A percentile compares a stretch with the other conserved stretches of the same genome.
phyloP scores from a whole-genome alignment of 2,113 vertebrate species.

The Micromys minutus region DNA sequence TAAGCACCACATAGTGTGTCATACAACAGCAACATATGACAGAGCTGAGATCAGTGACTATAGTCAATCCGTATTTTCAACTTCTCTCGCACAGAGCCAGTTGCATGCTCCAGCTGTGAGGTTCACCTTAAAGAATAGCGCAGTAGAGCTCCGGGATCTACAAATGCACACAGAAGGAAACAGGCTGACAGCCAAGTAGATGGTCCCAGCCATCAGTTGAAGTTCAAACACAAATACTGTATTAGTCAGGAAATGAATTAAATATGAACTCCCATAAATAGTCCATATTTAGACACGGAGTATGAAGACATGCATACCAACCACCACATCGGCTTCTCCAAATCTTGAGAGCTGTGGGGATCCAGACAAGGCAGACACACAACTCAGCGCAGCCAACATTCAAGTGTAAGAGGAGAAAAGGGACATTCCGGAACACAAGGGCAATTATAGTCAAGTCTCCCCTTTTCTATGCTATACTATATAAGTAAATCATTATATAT shows the following conservation, averaged over 20 bases:
- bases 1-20: background rate
- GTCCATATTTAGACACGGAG: background rate
- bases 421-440: background rate
- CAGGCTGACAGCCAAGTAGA: rapidly evolving
- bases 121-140: background rate
- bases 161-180: background rate
- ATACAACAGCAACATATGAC: background rate
- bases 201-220: background rate
- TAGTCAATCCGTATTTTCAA: background rate
- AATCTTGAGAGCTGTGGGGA: background rate
- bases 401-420: background rate
- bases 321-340: background rate
- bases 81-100: background rate
- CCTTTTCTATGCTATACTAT: background rate
- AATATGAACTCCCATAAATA: background rate
- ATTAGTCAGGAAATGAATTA: background rate
- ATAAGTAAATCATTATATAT: background rate
- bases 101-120: rapidly evolving
- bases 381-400: background rate
- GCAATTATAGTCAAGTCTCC: background rate
- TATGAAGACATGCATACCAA: background rate
- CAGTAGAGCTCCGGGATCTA: background rate
- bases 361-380: background rate
- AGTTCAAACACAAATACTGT: background rate
- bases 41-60: background rate